These are phyloP conservation scores for Cyclina sinensis DNA, from an alignment of 1,140 invertebrate genomes.

Conservation along the genomic window DNA sequence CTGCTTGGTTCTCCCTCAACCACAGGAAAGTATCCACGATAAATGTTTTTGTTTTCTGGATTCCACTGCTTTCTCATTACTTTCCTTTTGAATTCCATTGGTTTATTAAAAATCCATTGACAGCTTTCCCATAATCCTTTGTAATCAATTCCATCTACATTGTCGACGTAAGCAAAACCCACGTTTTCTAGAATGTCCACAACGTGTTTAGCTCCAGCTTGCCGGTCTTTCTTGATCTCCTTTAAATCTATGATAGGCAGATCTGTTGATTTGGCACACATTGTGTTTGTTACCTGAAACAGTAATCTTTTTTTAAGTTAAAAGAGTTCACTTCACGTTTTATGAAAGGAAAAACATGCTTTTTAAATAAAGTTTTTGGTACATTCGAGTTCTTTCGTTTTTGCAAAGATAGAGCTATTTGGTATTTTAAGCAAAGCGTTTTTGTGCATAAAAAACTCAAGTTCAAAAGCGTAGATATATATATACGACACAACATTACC, in stretches of 20 bases:
- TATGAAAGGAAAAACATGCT: too few species aligned
- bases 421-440: too few species aligned
- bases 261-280: background rate
- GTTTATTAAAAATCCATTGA: constrained; percentile 72
- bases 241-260: constrained; percentile 69
- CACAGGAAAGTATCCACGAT: constrained; percentile 73
- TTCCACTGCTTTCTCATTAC: constrained; percentile 70
- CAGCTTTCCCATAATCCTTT: constrained; percentile 64
- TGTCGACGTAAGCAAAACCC: constrained; percentile 73
- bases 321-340: too few species aligned
- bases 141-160: constrained; percentile 68
- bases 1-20: constrained; percentile 60
- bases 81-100: constrained; percentile 59
- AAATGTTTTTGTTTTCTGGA: constrained; percentile 68
- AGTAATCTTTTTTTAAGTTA: too few species aligned
- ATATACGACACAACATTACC: too few species aligned
- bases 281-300: too few species aligned
- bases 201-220: constrained; percentile 57
- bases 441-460: too few species aligned
- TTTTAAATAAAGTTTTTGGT: too few species aligned
- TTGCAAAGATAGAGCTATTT: too few species aligned
- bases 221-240: constrained; percentile 54
- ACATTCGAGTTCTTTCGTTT: too few species aligned
- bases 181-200: constrained; percentile 71
- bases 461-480: too few species aligned